Conservation (phyloP, 2,888 invertebrate genomes). For the Chloroclystis v-ata region DNA sequence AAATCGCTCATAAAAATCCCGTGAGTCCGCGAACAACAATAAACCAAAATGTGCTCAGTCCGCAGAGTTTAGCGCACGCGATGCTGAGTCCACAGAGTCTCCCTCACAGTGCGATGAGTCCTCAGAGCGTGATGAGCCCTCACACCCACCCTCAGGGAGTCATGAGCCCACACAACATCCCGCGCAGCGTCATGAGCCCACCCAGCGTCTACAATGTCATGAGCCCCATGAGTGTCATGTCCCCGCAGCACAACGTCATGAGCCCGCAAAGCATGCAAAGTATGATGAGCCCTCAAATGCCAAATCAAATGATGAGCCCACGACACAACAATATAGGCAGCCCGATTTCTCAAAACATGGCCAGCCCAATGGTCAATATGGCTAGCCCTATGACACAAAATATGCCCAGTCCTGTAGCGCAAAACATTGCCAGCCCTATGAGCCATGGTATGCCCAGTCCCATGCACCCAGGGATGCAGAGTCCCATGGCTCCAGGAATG, state of each 20-base stretch:
- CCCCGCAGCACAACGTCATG: slow-evolving; percentile 56
- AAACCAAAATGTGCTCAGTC: slow-evolving; percentile 65
- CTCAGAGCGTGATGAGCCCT: slow-evolving; percentile 69
- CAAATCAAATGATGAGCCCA: slow-evolving; percentile 72
- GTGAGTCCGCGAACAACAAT: slow-evolving; percentile 63
- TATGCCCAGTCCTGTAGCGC: slow-evolving; percentile 60
- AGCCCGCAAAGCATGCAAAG: slow-evolving; percentile 64
- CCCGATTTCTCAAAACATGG: slow-evolving; percentile 57
- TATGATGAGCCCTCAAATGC: slow-evolving; percentile 70
- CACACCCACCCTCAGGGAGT: slow-evolving; percentile 64
- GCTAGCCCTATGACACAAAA: slow-evolving; percentile 53
- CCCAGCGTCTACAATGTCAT: slow-evolving; percentile 53
- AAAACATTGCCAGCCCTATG: slow-evolving; percentile 64
- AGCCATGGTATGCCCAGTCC: slow-evolving; percentile 70
- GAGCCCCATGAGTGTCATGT: slow-evolving; percentile 50
- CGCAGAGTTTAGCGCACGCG: slow-evolving; percentile 60
- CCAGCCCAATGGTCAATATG: slow-evolving; percentile 62
- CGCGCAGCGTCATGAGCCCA: slow-evolving; percentile 66
- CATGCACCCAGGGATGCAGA: slow-evolving; percentile 64
- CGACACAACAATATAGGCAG: slow-evolving; percentile 59
- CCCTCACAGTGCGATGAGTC: slow-evolving; percentile 70
- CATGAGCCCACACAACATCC: slow-evolving; percentile 64
- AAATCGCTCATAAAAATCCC: slow-evolving; percentile 57
- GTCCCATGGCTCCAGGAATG: slow-evolving; percentile 66
- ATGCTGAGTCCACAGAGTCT: slow-evolving; percentile 71